These are phyloP conservation scores for Magallana ariakensis DNA, from an alignment of 1,140 invertebrate genomes.

Conservation along the genomic window DNA sequence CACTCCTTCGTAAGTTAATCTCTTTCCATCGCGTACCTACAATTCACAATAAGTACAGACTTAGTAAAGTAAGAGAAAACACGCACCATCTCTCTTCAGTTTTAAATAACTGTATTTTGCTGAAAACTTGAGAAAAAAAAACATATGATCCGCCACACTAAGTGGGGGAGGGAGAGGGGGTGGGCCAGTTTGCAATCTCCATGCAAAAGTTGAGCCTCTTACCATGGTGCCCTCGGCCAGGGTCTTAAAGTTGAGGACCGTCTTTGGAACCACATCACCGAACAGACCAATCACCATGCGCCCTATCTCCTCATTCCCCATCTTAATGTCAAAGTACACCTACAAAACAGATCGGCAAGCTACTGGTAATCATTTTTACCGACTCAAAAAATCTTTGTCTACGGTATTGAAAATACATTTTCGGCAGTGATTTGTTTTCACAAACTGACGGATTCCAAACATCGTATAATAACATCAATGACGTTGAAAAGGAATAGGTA, in stretches of 20 bases:
- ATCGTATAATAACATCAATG: too few species aligned
- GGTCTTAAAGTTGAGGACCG: constrained; percentile 73
- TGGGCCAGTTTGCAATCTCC: too few species aligned
- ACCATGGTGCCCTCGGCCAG: constrained; percentile 54
- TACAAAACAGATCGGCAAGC: neutral
- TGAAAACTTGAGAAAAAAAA: too few species aligned
- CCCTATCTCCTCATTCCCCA: constrained; percentile 68
- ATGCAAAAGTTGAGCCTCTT: neutral
- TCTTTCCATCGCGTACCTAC: constrained; percentile 4
- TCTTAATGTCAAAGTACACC: constrained; percentile 72
- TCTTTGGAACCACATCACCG: constrained; percentile 74
- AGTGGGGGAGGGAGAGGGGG: neutral
- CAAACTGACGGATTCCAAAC: too few species aligned
- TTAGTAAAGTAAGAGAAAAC: too few species aligned
- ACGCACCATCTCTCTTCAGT: too few species aligned
- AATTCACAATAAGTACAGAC: neutral
- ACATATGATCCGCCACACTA: neutral
- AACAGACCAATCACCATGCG: constrained; percentile 77
- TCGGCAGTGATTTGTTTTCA: too few species aligned
- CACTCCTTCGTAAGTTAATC: constrained; percentile 6
- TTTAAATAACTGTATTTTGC: too few species aligned
- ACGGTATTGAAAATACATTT: too few species aligned
- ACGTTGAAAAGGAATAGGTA: too few species aligned
- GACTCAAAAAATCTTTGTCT: too few species aligned
- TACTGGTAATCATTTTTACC: too few species aligned